Evolutionary conservation across 1,140 invertebrate genomes (phyloP).

Genomic region (Drosophila pandora): DNA sequence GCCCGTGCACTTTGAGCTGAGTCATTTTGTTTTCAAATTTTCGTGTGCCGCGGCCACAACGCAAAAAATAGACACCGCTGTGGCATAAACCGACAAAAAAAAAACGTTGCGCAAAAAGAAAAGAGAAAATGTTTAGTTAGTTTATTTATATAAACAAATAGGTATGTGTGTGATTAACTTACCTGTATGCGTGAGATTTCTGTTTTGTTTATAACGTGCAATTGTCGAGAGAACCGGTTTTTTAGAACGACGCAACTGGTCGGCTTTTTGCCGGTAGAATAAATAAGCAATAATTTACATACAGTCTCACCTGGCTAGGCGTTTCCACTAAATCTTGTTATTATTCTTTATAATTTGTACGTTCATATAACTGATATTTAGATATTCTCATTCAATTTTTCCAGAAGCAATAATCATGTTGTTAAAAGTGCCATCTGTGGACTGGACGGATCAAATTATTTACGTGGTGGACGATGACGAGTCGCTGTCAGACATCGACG

Average conservation of each 20-base stretch:
- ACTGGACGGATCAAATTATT: conserved; percentile 83
- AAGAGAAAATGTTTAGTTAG: conserved; percentile 59
- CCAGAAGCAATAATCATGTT: conserved; percentile 66
- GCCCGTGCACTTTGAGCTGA: conserved; percentile 62
- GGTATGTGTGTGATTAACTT: conserved; percentile 13
- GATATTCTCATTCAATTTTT: not conserved
- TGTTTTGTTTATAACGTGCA: conserved; percentile 39
- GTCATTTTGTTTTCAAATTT: conserved; percentile 64
- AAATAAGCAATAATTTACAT: conserved; percentile 13
- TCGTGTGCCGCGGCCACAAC: conserved; percentile 46
- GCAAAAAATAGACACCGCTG: conserved; percentile 59
- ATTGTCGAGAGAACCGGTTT: conserved; percentile 58
- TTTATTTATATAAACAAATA: conserved; percentile 43
- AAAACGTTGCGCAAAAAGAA: conserved; percentile 50
- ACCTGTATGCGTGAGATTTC: conserved; percentile 19
- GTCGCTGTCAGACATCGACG: conserved; percentile 84
- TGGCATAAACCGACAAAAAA: conserved; percentile 55
- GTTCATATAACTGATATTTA: no score
- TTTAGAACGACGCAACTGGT: conserved; percentile 50
- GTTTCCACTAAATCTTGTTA: not conserved
- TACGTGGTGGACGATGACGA: conserved; percentile 85
- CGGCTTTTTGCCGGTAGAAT: conserved; percentile 47
- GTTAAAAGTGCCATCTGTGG: conserved; percentile 81
- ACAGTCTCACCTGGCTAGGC: conserved; percentile 10
- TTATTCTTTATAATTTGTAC: no score